Conservation (phyloP, 2,797 vertebrate species). For the Dendrocincla tyrannina region DNA sequence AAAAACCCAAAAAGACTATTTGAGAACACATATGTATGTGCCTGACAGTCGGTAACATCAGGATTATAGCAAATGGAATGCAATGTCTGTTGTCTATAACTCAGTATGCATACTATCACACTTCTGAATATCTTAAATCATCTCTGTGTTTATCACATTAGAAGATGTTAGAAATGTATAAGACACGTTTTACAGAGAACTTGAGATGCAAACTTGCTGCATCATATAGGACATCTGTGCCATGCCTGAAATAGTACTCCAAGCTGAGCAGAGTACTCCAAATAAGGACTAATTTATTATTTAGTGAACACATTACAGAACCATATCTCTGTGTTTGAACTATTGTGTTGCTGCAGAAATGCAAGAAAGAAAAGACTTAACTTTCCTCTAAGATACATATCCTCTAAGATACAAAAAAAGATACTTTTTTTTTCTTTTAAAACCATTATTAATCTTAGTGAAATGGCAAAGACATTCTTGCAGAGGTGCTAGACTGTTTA, state of each 20-base stretch:
- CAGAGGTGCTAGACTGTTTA: neutral
- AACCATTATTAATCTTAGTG: neutral
- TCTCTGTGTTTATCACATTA: neutral
- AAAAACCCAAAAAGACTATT: neutral
- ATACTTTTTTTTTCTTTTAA: neutral
- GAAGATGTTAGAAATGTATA: neutral
- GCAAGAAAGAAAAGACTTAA: neutral
- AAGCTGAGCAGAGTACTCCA: neutral
- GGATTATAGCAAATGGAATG: neutral
- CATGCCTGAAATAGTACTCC: neutral
- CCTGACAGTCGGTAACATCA: neutral
- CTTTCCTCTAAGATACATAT: neutral
- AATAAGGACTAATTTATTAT: neutral
- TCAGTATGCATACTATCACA: too few species aligned
- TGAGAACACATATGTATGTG: neutral
- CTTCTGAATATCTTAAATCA: neutral
- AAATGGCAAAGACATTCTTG: neutral
- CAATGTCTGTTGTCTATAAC: neutral
- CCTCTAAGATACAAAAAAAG: too few species aligned
- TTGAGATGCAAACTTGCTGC: neutral
- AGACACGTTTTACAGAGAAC: neutral
- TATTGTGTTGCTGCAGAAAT: neutral
- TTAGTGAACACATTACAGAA: neutral
- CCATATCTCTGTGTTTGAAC: fast-evolving
- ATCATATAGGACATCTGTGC: neutral